phyloP scores from a whole-genome alignment of 1,140 invertebrate species.

The Battus philenor region DNA sequence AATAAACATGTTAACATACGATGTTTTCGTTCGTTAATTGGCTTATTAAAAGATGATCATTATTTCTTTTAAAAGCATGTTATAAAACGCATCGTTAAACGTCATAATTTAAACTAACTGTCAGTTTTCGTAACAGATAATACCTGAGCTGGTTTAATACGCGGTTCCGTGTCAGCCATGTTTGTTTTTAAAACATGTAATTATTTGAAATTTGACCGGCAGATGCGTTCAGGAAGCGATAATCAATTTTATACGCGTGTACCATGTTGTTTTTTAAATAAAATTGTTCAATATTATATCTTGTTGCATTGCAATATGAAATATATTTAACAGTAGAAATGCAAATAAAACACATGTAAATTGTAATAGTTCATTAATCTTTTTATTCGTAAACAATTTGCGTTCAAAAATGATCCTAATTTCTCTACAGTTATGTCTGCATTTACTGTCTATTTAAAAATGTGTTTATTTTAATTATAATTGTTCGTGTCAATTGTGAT shows the following conservation, averaged over 20 bases:
- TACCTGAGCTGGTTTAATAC: conserved; percentile 46
- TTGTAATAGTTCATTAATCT: no score
- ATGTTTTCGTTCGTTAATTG: conserved; percentile 10
- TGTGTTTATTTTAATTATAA: conserved; percentile 17
- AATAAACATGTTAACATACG: not conserved
- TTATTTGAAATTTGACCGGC: conserved; percentile 70
- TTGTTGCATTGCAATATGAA: not conserved
- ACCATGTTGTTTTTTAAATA: conserved; percentile 9
- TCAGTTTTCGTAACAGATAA: conserved; percentile 55
- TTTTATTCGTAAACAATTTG: no score
- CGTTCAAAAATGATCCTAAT: no score
- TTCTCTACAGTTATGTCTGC: conserved; percentile 5
- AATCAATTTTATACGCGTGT: conserved; percentile 56
- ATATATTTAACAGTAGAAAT: not conserved
- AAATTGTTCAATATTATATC: conserved; percentile 1
- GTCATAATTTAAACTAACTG: conserved; percentile 23
- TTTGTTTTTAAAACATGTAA: conserved; percentile 67
- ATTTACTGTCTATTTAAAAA: no score
- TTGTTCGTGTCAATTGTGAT: conserved; percentile 14
- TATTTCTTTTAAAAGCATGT: conserved; percentile 11
- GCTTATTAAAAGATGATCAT: conserved; percentile 7
- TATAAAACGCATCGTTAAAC: conserved; percentile 10
- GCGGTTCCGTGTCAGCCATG: conserved; percentile 47
- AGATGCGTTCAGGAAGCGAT: conserved; percentile 60
- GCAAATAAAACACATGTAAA: no score